These are phyloP conservation scores for Agrotis puta DNA, from an alignment of 2,888 invertebrate species.

Conservation along the genomic window DNA sequence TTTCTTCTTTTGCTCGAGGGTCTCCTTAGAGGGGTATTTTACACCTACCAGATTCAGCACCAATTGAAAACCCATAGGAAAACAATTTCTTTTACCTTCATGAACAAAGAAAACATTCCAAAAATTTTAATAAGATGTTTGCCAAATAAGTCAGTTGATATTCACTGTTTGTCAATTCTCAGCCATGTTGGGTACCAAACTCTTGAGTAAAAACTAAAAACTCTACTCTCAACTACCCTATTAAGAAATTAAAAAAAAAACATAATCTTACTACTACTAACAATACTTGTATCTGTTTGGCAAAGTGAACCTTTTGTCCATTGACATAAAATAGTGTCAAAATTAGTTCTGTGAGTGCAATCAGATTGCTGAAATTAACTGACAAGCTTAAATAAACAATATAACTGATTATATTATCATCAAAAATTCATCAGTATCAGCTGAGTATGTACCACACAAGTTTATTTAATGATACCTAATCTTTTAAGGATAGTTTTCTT, in stretches of 20 bases:
- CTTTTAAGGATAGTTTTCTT: background rate
- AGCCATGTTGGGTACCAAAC: background rate
- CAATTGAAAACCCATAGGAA: background rate
- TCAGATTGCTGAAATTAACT: background rate
- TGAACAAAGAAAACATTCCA: background rate
- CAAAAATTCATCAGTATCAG: background rate
- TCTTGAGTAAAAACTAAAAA: background rate
- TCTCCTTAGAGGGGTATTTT: no score
- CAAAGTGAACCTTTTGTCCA: background rate
- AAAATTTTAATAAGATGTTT: background rate
- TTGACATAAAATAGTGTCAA: background rate
- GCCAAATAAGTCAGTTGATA: background rate
- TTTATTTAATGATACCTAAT: conserved; percentile 10
- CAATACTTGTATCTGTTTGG: background rate
- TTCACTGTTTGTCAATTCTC: background rate
- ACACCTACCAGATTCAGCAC: background rate
- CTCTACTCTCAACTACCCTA: conserved; percentile 1
- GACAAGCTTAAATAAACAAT: conserved; percentile 22
- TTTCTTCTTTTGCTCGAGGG: background rate
- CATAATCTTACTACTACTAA: no score
- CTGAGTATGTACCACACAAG: background rate
- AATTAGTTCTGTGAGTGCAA: background rate
- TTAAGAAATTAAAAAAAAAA: no score
- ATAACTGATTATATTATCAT: conserved; percentile 19
- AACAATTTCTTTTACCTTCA: background rate